These are phyloP conservation scores for Phenganax subtilis DNA, from an alignment of 92 coral and sea anemone genomes.

Conservation along the genomic window DNA sequence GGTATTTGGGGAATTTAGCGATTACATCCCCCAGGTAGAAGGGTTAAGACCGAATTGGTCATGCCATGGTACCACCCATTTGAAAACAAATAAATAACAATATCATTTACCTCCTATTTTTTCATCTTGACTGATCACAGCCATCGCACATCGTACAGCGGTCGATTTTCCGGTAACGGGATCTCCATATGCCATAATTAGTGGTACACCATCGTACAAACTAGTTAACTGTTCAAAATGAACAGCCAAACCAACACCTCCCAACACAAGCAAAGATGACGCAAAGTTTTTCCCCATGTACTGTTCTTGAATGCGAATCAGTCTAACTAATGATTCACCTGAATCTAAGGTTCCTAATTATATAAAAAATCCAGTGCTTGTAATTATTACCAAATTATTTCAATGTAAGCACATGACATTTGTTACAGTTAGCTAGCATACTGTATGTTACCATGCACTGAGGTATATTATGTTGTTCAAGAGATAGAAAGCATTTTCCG, in stretches of 20 bases:
- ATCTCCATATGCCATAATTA: constrained; percentile 42
- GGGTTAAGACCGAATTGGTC: too few relatives aligned
- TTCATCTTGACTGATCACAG: too few relatives aligned
- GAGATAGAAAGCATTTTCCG: too few relatives aligned
- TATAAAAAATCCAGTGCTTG: not conserved
- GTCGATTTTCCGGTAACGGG: constrained; percentile 51
- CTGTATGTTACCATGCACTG: too few relatives aligned
- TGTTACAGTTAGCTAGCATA: not conserved
- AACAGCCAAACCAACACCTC: constrained; percentile 43
- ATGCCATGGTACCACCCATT: too few relatives aligned
- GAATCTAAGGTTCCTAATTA: constrained; percentile 1
- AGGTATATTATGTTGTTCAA: too few relatives aligned
- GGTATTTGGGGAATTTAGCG: too few relatives aligned
- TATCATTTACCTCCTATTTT: too few relatives aligned
- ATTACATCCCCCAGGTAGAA: too few relatives aligned
- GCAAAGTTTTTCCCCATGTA: constrained; percentile 45
- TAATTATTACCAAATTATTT: not conserved
- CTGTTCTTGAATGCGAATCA: constrained; percentile 11
- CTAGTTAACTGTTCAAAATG: constrained; percentile 36
- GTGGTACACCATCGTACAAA: constrained; percentile 40
- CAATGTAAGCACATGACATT: not conserved
- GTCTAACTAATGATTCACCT: not conserved
- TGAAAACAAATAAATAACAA: too few relatives aligned
- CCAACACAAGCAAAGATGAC: constrained; percentile 42
- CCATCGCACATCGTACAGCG: not conserved